Evolutionary conservation across 1,140 invertebrate genomes (phyloP).

Genomic region (Calliopsis andreniformis): DNA sequence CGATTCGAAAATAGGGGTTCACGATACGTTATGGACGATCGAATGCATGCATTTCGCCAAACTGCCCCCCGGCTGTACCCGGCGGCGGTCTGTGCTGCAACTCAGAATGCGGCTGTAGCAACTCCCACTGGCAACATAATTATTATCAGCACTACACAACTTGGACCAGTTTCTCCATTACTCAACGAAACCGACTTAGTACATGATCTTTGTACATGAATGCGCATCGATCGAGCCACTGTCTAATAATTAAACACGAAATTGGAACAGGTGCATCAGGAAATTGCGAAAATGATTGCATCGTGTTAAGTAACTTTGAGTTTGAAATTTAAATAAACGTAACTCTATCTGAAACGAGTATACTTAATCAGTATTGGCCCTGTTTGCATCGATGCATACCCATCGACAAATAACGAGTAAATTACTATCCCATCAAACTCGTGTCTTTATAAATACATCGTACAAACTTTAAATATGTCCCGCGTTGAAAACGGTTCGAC

Average conservation of each 20-base stretch:
- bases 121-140: slow-evolving; percentile 6
- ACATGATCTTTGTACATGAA: not conserved
- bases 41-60: not conserved
- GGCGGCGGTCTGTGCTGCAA: not conserved
- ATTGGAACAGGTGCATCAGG: not conserved
- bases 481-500: too few relatives aligned
- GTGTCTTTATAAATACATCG: too few relatives aligned
- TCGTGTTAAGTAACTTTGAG: too few relatives aligned
- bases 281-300: too few relatives aligned
- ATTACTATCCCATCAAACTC: too few relatives aligned
- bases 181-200: not conserved
- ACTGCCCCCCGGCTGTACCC: not conserved
- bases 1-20: not conserved
- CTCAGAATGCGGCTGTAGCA: not conserved
- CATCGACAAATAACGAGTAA: too few relatives aligned
- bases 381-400: too few relatives aligned
- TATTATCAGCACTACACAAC: slow-evolving; percentile 21
- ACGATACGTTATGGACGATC: too few relatives aligned
- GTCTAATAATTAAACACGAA: slow-evolving; percentile 1
- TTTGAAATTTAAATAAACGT: too few relatives aligned
- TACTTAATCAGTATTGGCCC: too few relatives aligned
- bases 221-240: not conserved
- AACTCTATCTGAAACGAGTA: too few relatives aligned
- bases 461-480: too few relatives aligned
- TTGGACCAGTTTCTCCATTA: not conserved